A percentile compares a stretch with the other conserved stretches of the same genome.
Evolutionary conservation across 2,113 vertebrate species (phyloP).

Genomic region (Naja naja): DNA sequence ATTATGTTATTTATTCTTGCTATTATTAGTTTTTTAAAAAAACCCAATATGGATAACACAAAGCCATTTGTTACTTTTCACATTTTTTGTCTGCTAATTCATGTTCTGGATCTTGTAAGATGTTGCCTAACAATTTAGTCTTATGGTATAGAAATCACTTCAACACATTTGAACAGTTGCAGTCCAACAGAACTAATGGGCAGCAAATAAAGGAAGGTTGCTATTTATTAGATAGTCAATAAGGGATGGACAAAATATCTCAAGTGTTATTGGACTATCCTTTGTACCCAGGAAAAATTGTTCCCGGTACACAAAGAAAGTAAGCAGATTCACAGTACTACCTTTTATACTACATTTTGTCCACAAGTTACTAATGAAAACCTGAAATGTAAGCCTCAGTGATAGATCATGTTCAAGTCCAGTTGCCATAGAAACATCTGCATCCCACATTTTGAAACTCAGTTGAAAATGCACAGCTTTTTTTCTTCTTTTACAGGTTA

Average conservation of each 20-base stretch:
- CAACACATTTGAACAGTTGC: neutral
- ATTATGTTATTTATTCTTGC: neutral
- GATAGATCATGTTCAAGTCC: neutral
- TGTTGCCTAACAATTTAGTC: neutral
- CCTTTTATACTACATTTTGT: neutral
- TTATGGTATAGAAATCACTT: neutral
- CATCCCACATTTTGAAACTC: neutral
- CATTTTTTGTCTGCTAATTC: neutral
- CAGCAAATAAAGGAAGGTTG: neutral
- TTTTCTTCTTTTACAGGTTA: neutral
- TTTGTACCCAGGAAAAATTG: neutral
- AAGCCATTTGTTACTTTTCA: neutral
- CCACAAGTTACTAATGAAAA: slow-evolving; percentile 3
- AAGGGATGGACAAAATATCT: neutral
- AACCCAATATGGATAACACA: neutral
- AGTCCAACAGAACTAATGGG: neutral
- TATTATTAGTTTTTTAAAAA: neutral
- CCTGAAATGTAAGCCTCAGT: neutral
- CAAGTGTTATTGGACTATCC: neutral
- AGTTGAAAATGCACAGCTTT: neutral
- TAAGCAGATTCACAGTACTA: neutral
- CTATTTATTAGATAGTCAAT: neutral
- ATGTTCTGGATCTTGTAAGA: neutral
- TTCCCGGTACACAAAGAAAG: neutral
- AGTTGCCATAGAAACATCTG: neutral